Evolutionary conservation across 2,797 vertebrate genomes (phyloP).

Genomic region (Dendrocincla fuliginosa): DNA sequence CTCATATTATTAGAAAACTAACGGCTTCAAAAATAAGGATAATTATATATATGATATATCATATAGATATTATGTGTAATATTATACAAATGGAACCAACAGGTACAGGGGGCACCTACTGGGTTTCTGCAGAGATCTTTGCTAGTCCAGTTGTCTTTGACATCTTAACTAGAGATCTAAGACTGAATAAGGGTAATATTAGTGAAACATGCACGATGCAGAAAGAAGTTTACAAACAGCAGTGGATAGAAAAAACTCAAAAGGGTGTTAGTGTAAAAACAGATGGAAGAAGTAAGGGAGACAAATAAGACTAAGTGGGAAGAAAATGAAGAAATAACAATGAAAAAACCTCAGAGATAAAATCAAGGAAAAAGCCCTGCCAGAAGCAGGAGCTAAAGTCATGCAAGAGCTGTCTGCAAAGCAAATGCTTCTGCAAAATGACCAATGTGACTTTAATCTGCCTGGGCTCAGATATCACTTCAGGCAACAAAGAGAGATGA

Average conservation of each 20-base stretch:
- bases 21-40: not conserved
- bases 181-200: not conserved
- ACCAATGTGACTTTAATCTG: not conserved
- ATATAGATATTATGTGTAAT: not conserved
- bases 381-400: not conserved
- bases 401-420: not conserved
- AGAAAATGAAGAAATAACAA: not conserved
- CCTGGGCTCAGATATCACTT: not conserved
- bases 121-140: not conserved
- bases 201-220: not conserved
- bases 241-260: not conserved
- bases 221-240: not conserved
- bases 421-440: slow-evolving; percentile 1
- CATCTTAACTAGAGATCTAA: not conserved
- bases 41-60: not conserved
- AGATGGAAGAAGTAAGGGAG: not conserved
- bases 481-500: not conserved
- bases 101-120: not conserved
- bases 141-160: not conserved
- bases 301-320: not conserved
- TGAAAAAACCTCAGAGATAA: not conserved
- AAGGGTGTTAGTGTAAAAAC: not conserved
- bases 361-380: not conserved
- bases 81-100: not conserved
- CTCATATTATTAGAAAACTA: not conserved